These are phyloP conservation scores for Chydorus sphaericus DNA, from an alignment of 2,888 invertebrate genomes.

Conservation along the genomic window DNA sequence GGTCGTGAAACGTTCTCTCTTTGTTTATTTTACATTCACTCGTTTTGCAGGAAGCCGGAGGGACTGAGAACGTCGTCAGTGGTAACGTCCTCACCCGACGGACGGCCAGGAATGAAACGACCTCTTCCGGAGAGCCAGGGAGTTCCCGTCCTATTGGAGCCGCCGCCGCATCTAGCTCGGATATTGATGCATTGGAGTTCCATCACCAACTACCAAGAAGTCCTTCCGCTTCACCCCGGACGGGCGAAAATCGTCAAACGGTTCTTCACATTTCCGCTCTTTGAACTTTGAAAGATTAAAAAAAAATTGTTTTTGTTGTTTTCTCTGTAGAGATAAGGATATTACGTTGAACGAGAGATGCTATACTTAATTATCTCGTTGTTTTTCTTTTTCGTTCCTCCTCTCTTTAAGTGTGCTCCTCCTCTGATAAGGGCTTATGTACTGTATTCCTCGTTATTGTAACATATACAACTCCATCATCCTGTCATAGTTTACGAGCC, in stretches of 20 bases:
- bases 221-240: neutral
- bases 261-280: constrained; percentile 10
- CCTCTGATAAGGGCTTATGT: too few relatives aligned
- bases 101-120: neutral
- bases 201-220: too few relatives aligned
- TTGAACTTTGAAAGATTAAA: neutral
- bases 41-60: neutral
- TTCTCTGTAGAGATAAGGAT: too few relatives aligned
- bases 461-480: too few relatives aligned
- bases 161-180: neutral
- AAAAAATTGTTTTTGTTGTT: neutral
- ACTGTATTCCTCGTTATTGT: too few relatives aligned
- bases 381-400: too few relatives aligned
- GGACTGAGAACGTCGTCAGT: neutral
- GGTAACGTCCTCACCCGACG: neutral
- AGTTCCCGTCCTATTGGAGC: neutral
- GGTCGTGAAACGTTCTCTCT: too few relatives aligned
- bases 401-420: too few relatives aligned
- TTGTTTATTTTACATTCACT: too few relatives aligned
- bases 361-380: too few relatives aligned
- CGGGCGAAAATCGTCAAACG: constrained; percentile 4
- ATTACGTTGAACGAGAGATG: too few relatives aligned
- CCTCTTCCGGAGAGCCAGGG: neutral
- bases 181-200: neutral
- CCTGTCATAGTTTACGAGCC: too few relatives aligned